Conservation (phyloP, 2,113 vertebrate genomes). For the Alces alces region DNA sequence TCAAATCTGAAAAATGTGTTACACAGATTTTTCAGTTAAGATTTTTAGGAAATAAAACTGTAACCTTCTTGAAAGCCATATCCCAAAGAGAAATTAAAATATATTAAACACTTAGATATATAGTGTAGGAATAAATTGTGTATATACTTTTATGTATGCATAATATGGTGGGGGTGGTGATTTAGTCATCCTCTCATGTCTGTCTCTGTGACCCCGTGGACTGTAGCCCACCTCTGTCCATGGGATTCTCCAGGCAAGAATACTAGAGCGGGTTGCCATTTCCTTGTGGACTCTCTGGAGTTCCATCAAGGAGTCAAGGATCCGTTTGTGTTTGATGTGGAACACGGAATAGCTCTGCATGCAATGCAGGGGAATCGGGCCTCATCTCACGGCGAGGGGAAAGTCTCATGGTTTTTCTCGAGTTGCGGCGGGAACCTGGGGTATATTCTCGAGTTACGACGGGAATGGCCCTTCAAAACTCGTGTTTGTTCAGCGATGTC, state of each 20-base stretch:
- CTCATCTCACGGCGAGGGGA: too few relatives aligned
- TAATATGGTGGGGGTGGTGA: background rate
- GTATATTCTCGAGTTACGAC: too few relatives aligned
- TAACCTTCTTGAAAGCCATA: background rate
- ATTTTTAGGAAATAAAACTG: conserved; percentile 2
- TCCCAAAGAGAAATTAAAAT: background rate
- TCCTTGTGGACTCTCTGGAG: too few relatives aligned
- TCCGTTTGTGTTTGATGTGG: too few relatives aligned
- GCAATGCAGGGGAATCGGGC: too few relatives aligned
- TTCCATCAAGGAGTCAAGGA: too few relatives aligned
- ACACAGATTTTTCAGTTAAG: background rate
- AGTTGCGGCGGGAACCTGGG: too few relatives aligned
- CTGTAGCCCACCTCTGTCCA: background rate
- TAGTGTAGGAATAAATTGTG: background rate
- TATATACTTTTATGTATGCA: background rate
- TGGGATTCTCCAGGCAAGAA: background rate
- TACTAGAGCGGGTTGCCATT: background rate
- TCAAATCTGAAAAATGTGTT: background rate
- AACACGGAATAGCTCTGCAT: too few relatives aligned
- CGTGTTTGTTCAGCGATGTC: too few relatives aligned
- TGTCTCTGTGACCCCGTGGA: background rate
- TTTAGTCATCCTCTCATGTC: background rate
- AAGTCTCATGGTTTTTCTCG: too few relatives aligned
- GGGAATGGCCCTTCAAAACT: too few relatives aligned
- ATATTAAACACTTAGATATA: background rate